Evolutionary conservation across 2,113 vertebrate species (phyloP), one percentile per base, ranked within the genome.

Genomic region (Corythornis madagascariensis): DNA sequence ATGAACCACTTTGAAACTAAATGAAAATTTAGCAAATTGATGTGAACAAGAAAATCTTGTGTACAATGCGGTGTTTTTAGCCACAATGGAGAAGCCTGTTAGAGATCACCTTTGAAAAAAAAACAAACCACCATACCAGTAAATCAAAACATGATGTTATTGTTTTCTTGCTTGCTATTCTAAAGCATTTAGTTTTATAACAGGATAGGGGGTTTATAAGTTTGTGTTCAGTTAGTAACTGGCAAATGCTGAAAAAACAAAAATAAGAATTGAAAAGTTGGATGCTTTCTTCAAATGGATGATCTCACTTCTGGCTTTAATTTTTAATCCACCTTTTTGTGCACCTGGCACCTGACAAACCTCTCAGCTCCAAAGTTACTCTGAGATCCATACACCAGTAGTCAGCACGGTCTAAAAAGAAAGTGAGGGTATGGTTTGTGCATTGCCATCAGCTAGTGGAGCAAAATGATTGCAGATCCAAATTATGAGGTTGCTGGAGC

Each of bases 11-110:
- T 81, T 45, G 92, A 97, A 97, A 95, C 42, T 55, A 95, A 97
- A 97, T 95, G 94, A 97, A 96, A 97, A 94, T 95, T 91, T 83
- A 95, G 91, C 89, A 97, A 97, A 97, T 84, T 96, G 95, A 96
- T 95, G 83, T 69, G 83, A 93, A 94, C 20, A 26, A 95, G 88
- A 93, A 90, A 93, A 92, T 93, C 93, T 82, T 71, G 67, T 11
- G 45, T 89, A 92, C 78, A 88, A 63, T 47, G 13, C 47, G 61
- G 9, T 13, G 31, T 45, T 84, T 90, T 77, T 63, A 85, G 67
- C 7, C 20, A 83, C 45, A 38, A 45, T 15, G 67, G 38, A 74
- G 47, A 90, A 82, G 31, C 38, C 56, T 81, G 60, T 61, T 64
- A 78, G 40, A 81, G 66, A 81, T 57, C 50, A 64, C 24, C 21